Percentiles rank a stretch among this genome's conserved stretches.
Evolutionary conservation across 2,113 vertebrate genomes (phyloP).

Genomic region (Chamaea fasciata): DNA sequence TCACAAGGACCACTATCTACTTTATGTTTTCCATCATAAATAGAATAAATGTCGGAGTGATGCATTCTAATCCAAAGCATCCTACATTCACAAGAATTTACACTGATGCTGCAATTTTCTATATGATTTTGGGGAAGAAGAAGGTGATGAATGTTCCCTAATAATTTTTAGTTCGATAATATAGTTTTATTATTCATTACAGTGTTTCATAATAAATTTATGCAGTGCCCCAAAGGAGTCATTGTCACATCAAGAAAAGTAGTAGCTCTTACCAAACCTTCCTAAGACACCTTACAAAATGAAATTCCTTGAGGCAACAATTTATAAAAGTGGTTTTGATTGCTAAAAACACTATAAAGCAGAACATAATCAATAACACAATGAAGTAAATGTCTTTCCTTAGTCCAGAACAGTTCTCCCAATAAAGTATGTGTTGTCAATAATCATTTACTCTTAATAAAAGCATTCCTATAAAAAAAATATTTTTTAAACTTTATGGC

Average conservation of each 20-base stretch:
- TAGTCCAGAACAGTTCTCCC: not conserved
- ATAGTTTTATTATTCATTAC: slow-evolving; percentile 13
- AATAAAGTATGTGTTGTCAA: not conserved
- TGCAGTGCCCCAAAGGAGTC: not conserved
- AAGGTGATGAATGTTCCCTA: not conserved
- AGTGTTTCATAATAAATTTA: slow-evolving; percentile 25
- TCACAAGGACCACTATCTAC: not conserved
- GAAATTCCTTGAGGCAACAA: not conserved
- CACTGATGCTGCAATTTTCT: not conserved
- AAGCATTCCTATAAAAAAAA: not conserved
- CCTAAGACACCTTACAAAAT: not conserved
- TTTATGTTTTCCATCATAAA: not conserved
- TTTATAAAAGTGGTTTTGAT: not conserved
- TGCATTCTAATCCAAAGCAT: not conserved
- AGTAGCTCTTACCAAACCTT: slow-evolving; percentile 9
- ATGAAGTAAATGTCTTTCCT: not conserved
- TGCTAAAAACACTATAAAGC: not conserved
- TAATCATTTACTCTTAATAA: not conserved
- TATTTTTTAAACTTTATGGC: not conserved
- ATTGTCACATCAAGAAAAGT: not conserved
- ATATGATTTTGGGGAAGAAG: not conserved
- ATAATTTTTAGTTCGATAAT: slow-evolving; percentile 15
- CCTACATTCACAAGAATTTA: not conserved
- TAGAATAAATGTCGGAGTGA: not conserved
- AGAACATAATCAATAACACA: not conserved